phyloP scores from a whole-genome alignment of 1,140 invertebrate species.

The Zaprionus capensis region DNA sequence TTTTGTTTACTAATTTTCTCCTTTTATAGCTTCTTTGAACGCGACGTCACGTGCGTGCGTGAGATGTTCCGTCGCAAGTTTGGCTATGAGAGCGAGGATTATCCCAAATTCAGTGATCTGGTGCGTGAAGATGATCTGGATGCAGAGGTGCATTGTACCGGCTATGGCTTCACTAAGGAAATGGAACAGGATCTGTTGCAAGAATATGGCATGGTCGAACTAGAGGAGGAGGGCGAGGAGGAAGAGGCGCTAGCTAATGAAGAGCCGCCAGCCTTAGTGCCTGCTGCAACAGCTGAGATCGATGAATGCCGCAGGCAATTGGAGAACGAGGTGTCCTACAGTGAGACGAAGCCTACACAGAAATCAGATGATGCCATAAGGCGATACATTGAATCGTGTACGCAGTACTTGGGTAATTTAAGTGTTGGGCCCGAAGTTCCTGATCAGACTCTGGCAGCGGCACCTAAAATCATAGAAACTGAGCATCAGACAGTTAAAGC shows the following conservation, averaged over 20 bases:
- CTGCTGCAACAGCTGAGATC: conserved; percentile 84
- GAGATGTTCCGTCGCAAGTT: conserved; percentile 97
- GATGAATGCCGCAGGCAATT: conserved; percentile 85
- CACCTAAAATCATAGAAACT: neutral
- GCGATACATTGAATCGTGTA: conserved; percentile 81
- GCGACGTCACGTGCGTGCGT: conserved; percentile 96
- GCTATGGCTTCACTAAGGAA: conserved; percentile 95
- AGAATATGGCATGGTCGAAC: conserved; percentile 82
- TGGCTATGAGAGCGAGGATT: conserved; percentile 94
- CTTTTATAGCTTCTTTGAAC: conserved; percentile 92
- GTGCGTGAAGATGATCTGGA: conserved; percentile 94
- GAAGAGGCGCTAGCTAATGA: conserved; percentile 38
- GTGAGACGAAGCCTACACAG: conserved; percentile 65
- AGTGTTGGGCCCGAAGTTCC: conserved; percentile 55
- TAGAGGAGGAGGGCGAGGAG: conserved; percentile 67
- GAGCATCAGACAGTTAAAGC: neutral
- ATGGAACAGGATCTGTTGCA: conserved; percentile 90
- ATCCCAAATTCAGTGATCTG: conserved; percentile 94
- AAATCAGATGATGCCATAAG: conserved; percentile 76
- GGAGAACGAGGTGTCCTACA: conserved; percentile 83
- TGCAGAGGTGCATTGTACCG: conserved; percentile 94
- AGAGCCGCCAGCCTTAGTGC: conserved; percentile 51
- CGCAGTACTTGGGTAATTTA: conserved; percentile 77
- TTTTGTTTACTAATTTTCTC: neutral
- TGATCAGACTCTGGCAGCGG: conserved; percentile 34